Evolutionary conservation across 2,113 vertebrate species (phyloP).

Genomic region (Grallaria varia): DNA sequence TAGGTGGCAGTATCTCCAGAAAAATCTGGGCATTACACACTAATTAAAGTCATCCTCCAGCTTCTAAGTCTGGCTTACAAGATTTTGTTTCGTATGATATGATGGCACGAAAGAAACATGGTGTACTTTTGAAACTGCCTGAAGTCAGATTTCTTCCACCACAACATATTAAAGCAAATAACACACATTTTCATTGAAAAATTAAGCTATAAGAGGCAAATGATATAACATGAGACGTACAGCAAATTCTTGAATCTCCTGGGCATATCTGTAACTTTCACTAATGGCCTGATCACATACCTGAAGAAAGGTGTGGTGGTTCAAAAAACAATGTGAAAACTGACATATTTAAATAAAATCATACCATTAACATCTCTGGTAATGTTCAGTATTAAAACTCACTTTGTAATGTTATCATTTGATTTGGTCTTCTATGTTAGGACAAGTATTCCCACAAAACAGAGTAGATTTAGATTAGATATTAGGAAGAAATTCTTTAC

Average conservation of each 20-base stretch:
- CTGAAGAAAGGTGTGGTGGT: not conserved
- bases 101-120: not conserved
- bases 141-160: constrained; percentile 1
- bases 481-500: not conserved
- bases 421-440: not conserved
- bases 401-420: not conserved
- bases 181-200: not conserved
- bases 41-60: not conserved
- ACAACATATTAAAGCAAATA: not conserved
- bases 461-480: not conserved
- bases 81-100: not conserved
- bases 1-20: not conserved
- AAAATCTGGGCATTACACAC: not conserved
- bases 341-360: not conserved
- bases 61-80: not conserved
- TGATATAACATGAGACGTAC: not conserved
- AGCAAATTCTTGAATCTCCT: not conserved
- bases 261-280: not conserved
- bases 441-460: not conserved
- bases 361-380: not conserved
- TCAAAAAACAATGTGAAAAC: not conserved
- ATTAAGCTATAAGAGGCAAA: not conserved
- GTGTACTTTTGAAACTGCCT: not conserved
- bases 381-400: not conserved
- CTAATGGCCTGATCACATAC: not conserved